phyloP scores from a whole-genome alignment of 2,113 vertebrate species.

The rabbit (Oryctolagus cuniculus) region DNA sequence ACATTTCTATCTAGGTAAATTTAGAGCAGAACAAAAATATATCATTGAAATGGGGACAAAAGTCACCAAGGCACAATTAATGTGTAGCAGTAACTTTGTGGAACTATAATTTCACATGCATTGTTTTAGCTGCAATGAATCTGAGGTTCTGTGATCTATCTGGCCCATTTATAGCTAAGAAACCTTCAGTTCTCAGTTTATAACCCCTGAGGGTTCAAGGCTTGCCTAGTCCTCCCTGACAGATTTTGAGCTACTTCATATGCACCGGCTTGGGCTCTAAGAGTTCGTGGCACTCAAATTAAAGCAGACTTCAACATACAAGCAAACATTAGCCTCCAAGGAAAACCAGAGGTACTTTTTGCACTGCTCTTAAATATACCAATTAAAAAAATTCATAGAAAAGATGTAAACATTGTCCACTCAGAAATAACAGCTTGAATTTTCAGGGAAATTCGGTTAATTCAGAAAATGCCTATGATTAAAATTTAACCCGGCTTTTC shows the following conservation, averaged over 20 bases:
- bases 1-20: not conserved
- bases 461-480: not conserved
- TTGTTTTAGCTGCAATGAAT: not conserved
- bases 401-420: not conserved
- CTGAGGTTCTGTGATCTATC: not conserved
- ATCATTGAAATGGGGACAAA: not conserved
- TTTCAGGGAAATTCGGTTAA: not conserved
- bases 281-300: not conserved
- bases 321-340: not conserved
- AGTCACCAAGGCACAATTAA: not conserved
- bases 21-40: not conserved
- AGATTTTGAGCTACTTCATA: not conserved
- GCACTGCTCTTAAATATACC: not conserved
- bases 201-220: not conserved
- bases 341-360: not conserved
- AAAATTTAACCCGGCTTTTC: not conserved
- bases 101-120: not conserved
- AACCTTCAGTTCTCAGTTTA: not conserved
- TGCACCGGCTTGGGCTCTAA: not conserved
- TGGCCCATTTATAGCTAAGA: not conserved
- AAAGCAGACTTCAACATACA: not conserved
- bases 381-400: not conserved
- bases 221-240: not conserved
- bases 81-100: not conserved
- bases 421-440: not conserved